Percentiles rank a stretch among this genome's conserved stretches.
Conservation (phyloP, 2,888 invertebrate genomes). For the Caenorhabditis afra region DNA sequence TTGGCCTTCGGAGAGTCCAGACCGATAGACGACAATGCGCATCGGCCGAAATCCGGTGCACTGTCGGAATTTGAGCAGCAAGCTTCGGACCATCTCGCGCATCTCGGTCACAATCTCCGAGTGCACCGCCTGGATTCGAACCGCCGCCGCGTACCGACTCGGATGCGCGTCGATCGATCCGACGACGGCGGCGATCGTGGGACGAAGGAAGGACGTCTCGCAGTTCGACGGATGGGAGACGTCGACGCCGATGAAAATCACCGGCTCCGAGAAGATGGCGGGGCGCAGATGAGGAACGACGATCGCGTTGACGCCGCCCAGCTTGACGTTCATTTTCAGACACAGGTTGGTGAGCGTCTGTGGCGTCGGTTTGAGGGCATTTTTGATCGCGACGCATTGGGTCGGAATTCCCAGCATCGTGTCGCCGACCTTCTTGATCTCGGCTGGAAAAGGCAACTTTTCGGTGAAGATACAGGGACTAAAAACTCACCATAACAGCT, state of each 20-base stretch:
- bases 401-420: conserved; percentile 99
- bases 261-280: conserved; percentile 96
- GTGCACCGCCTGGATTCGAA: conserved; percentile 89
- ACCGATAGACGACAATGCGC: conserved; percentile 97
- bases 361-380: conserved; percentile 99
- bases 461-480: background rate
- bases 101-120: conserved; percentile 99
- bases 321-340: conserved; percentile 99
- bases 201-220: conserved; percentile 88
- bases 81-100: conserved; percentile 96
- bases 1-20: conserved; percentile 99
- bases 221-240: conserved; percentile 93
- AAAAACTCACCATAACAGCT: conserved; percentile 76
- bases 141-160: conserved; percentile 91
- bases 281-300: conserved; percentile 94
- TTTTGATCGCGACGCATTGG: conserved; percentile 99
- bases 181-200: conserved; percentile 87
- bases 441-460: conserved; percentile 86
- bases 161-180: conserved; percentile 99
- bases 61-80: conserved; percentile 98
- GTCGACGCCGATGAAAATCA: conserved; percentile 99
- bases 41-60: conserved; percentile 99
- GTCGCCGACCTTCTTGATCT: conserved; percentile 99
- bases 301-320: conserved; percentile 99
- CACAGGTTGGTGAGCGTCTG: conserved; percentile 99